Percentiles rank a stretch among this genome's conserved stretches.
phyloP scores from a whole-genome alignment of 2,888 invertebrate species.

The Heterodera filipjevi region DNA sequence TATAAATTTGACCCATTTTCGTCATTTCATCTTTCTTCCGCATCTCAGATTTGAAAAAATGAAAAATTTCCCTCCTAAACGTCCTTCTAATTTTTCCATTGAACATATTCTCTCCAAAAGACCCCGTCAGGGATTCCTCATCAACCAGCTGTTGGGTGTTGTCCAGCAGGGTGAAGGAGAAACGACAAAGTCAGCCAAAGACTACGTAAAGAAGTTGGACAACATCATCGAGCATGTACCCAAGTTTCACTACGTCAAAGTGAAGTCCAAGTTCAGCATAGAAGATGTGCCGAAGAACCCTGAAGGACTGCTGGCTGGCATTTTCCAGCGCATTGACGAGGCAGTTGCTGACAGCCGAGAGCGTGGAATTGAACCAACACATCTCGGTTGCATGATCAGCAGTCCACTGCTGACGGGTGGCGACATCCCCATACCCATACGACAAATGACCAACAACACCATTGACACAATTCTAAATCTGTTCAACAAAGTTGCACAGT shows the following conservation, averaged over 20 bases:
- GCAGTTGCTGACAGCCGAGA: not conserved
- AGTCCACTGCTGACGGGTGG: not conserved
- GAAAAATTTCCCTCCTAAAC: not conserved
- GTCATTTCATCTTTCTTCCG: too few species aligned
- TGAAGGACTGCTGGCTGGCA: not conserved
- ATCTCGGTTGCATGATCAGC: not conserved
- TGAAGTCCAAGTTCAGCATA: not conserved
- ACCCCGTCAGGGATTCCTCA: not conserved
- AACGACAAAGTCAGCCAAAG: not conserved
- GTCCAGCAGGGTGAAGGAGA: not conserved
- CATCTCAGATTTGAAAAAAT: too few species aligned
- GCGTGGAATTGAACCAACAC: not conserved
- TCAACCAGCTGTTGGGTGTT: not conserved
- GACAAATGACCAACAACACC: not conserved
- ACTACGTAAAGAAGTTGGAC: not conserved
- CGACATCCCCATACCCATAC: not conserved
- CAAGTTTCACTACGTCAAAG: not conserved
- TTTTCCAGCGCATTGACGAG: not conserved
- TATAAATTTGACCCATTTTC: too few species aligned
- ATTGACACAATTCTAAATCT: slow-evolving; percentile 11
- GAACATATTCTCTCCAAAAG: slow-evolving; percentile 2
- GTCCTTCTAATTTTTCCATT: not conserved
- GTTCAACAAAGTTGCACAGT: not conserved
- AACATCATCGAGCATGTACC: not conserved
- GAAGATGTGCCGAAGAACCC: not conserved